phyloP scores from a whole-genome alignment of 2,888 invertebrate genomes.

The Lithosia quadra region DNA sequence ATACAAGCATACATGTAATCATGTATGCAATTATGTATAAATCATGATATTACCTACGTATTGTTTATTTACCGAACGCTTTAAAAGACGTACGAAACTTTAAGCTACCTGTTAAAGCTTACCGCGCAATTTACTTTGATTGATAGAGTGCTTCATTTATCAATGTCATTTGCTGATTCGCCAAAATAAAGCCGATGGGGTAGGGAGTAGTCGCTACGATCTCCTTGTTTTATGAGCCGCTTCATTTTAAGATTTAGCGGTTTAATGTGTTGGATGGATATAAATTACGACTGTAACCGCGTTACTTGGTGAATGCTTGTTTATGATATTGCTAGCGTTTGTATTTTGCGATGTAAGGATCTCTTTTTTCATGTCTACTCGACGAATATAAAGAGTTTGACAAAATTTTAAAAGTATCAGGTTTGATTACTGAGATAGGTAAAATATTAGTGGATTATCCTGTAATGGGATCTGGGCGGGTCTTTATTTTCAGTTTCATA shows the following conservation, averaged over 20 bases:
- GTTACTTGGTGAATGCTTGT: slow-evolving; percentile 27
- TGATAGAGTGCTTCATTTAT: slow-evolving; percentile 70
- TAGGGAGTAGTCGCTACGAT: slow-evolving; percentile 28
- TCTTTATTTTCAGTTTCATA: no score
- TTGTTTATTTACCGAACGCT: not conserved
- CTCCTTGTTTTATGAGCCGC: slow-evolving; percentile 59
- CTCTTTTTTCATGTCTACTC: no score
- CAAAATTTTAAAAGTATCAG: no score
- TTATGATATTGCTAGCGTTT: slow-evolving; percentile 19
- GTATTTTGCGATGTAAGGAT: not conserved
- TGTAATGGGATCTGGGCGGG: no score
- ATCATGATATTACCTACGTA: not conserved
- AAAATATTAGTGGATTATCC: no score
- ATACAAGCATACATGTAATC: not conserved
- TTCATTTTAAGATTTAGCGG: slow-evolving; percentile 57
- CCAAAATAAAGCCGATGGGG: slow-evolving; percentile 59
- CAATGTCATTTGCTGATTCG: slow-evolving; percentile 69
- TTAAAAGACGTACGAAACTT: slow-evolving; percentile 27
- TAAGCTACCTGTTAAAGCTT: slow-evolving; percentile 60
- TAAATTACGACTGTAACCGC: slow-evolving; percentile 47
- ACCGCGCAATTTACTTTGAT: slow-evolving; percentile 63
- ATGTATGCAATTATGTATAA: not conserved
- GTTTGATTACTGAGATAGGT: no score
- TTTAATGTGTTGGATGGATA: slow-evolving; percentile 53
- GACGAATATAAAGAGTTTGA: no score